These are phyloP conservation scores for Corythaeola cristata DNA, from an alignment of 2,113 vertebrate genomes.

Conservation along the genomic window DNA sequence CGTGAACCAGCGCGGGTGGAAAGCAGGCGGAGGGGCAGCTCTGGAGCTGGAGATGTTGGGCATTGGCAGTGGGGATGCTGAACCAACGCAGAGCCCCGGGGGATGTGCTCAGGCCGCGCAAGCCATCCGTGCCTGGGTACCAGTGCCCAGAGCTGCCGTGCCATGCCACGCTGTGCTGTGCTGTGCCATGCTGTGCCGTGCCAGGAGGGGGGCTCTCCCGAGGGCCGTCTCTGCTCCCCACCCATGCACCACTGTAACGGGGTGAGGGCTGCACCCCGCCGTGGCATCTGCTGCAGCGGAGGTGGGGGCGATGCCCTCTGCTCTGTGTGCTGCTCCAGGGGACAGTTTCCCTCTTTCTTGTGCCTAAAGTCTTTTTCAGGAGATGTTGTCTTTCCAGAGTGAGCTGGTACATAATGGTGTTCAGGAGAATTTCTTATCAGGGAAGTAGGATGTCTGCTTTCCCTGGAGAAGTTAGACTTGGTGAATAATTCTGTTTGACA, in stretches of 20 bases:
- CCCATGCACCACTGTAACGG: rapidly evolving
- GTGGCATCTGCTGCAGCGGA: rapidly evolving
- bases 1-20: rapidly evolving
- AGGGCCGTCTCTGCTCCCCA: neutral
- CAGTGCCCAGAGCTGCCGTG: rapidly evolving
- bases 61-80: rapidly evolving
- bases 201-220: neutral
- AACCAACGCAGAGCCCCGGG: neutral
- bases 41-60: rapidly evolving
- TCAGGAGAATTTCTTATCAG: neutral
- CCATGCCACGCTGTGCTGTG: rapidly evolving
- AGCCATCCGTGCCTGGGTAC: rapidly evolving
- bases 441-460: neutral
- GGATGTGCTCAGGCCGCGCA: rapidly evolving
- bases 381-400: neutral
- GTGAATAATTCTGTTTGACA: neutral
- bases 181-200: neutral
- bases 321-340: rapidly evolving
- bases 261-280: neutral
- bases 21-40: neutral
- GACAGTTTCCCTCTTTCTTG: neutral
- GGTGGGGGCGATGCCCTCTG: neutral
- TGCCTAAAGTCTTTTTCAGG: neutral
- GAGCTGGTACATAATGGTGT: rapidly evolving
- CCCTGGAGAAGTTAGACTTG: neutral